A percentile compares a stretch with the other conserved stretches of the same genome.
Evolutionary conservation across 2,113 vertebrate species (phyloP).

Genomic region (Rutilus rutilus): DNA sequence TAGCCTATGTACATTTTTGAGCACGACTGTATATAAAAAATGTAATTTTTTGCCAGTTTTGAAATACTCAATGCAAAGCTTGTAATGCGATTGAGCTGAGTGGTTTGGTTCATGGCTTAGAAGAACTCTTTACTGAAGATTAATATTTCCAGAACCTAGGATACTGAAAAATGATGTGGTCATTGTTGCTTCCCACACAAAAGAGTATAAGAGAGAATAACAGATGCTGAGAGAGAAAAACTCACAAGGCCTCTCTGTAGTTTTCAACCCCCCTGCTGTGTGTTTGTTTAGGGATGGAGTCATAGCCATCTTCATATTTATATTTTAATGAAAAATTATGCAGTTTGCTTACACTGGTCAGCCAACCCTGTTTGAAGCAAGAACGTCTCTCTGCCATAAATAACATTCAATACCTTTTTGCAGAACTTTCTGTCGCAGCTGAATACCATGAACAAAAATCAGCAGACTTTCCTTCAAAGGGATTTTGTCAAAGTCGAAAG

Average conservation of each 20-base stretch:
- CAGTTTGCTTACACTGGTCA: conserved; percentile 22
- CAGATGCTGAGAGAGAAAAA: not conserved
- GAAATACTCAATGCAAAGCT: not conserved
- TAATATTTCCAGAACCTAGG: not conserved
- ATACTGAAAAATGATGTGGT: not conserved
- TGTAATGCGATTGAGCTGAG: not conserved
- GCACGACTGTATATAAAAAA: no score
- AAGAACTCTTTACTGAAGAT: not conserved
- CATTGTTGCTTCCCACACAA: not conserved
- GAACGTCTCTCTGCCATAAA: not conserved
- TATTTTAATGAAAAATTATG: conserved; percentile 49
- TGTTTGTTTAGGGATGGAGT: conserved; percentile 4
- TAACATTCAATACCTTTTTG: not conserved
- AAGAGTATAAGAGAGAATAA: not conserved
- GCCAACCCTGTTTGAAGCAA: not conserved
- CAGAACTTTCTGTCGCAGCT: no score
- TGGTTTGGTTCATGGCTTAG: not conserved
- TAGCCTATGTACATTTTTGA: no score
- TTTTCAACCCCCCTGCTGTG: not conserved
- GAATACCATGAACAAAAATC: no score
- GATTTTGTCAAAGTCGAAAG: no score
- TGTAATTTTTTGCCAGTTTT: not conserved
- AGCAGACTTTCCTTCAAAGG: no score
- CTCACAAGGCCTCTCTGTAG: not conserved
- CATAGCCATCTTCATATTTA: conserved; percentile 40